Base-by-base conservation (phyloP, 2,113 vertebrate genomes). In the Cercopithecus mona region DNA sequence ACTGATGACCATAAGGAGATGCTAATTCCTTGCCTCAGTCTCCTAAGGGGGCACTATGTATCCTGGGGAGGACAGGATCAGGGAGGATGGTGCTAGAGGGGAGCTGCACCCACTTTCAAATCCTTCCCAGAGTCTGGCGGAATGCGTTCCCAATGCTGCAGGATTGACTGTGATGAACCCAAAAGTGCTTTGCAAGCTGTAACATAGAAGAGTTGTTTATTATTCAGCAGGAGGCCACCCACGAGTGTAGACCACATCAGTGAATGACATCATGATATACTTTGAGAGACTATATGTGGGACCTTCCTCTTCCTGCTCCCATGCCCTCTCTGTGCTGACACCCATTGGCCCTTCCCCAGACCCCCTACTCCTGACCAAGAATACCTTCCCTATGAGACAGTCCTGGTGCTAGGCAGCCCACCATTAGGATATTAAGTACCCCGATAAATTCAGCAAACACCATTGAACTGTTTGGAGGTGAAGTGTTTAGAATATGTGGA, bases 1-100 rank as follows among this genome's bases (percentile, higher is more conserved):
- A 4, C 17, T 17, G 7, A 0, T 6, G 35, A 17, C 64, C 38
- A 0, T 5, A 12, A 0, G 4, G 4, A 17, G 45, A 32, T 8
- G 5, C 1, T 18, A 43, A 6, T 32, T 25, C 50, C 88, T 35
- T 3, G 2, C 6, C 16, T 12, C 23, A 22, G 16, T 5, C 48
- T 55, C 35, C 55, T 45, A 23, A 4, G 32, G 80, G 18, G 38
- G 23, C 52, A 6, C 3, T 12, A 3, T 1, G 16, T 73, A 25
- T 45, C 55, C 38, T n/a, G 59, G 16, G 0, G 50, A 90, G 4
- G 16, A 13, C 14, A 61, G 57, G 40, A 27, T 2, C 12, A 18
- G 7, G 66, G 13, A 25, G 40, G 0, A 17, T 23, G n/a, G 48
- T 6, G 10, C 16, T 79, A 14, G 16, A 38, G 12, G 16, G 30